phyloP scores from a whole-genome alignment of 2,888 invertebrate genomes.

The Melanophora roralis region DNA sequence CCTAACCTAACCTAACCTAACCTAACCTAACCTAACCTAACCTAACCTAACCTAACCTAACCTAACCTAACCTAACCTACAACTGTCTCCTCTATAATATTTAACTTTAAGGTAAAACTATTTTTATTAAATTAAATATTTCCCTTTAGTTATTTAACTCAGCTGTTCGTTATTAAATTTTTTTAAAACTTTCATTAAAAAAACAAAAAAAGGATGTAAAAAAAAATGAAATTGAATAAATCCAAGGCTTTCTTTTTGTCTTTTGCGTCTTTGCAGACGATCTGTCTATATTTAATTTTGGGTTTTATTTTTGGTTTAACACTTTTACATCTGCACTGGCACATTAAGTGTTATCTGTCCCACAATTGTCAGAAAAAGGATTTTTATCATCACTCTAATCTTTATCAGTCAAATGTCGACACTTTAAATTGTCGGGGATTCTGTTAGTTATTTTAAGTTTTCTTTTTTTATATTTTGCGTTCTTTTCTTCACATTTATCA shows the following conservation, averaged over 20 bases:
- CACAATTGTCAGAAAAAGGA: not conserved
- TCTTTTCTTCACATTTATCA: not conserved
- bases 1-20: too few species aligned
- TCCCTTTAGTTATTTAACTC: too few species aligned
- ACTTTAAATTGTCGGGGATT: constrained; percentile 25
- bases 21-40: too few species aligned
- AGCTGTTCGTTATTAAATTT: too few species aligned
- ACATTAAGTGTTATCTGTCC: constrained; percentile 40
- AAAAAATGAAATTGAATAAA: not conserved
- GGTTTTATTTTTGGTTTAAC: constrained; percentile 44
- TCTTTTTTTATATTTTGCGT: not conserved
- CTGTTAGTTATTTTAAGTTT: not conserved
- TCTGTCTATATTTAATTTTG: constrained; percentile 35
- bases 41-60: too few species aligned
- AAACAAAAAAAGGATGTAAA: too few species aligned
- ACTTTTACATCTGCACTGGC: not conserved
- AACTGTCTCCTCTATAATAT: too few species aligned
- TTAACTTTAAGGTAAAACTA: too few species aligned
- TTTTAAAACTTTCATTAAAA: too few species aligned
- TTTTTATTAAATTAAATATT: too few species aligned
- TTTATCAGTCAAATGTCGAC: constrained; percentile 18
- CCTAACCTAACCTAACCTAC: too few species aligned
- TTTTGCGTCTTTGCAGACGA: constrained; percentile 18
- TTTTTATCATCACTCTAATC: constrained; percentile 1
- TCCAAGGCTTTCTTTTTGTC: constrained; percentile 14